phyloP scores from a whole-genome alignment of 2,888 invertebrate genomes.

The Cryptophagus acutangulus region DNA sequence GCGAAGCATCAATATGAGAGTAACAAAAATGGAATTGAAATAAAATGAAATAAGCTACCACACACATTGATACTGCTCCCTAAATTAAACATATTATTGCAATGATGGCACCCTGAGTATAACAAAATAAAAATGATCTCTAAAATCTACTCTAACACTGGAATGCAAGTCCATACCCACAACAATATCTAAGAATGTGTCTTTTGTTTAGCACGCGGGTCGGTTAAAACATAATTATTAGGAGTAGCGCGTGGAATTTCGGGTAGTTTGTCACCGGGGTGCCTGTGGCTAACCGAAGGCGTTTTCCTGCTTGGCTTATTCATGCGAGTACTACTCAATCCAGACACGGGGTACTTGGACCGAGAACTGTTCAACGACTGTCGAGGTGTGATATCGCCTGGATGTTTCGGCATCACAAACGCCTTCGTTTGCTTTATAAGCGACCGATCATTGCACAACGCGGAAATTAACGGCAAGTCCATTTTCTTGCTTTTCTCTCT shows the following conservation, averaged over 20 bases:
- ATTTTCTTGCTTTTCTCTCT: slow-evolving; percentile 85
- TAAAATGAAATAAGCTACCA: no score
- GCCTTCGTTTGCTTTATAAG: slow-evolving; percentile 85
- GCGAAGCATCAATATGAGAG: slow-evolving; percentile 11
- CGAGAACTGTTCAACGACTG: slow-evolving; percentile 47
- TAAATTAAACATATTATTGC: slow-evolving; percentile 39
- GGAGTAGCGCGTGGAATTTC: slow-evolving; percentile 64
- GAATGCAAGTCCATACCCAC: slow-evolving; percentile 28
- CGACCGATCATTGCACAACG: slow-evolving; percentile 87
- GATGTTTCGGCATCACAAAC: slow-evolving; percentile 71
- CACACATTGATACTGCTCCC: slow-evolving; percentile 15
- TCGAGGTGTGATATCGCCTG: slow-evolving; percentile 42
- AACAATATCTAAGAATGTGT: slow-evolving; percentile 40
- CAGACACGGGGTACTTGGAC: slow-evolving; percentile 64
- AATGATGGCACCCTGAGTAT: slow-evolving; percentile 51
- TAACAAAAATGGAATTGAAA: slow-evolving; percentile 1
- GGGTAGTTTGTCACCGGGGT: slow-evolving; percentile 73
- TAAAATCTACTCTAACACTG: slow-evolving; percentile 37
- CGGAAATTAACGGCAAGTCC: slow-evolving; percentile 87
- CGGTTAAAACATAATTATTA: slow-evolving; percentile 62
- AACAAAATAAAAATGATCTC: slow-evolving; percentile 28
- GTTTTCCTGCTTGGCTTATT: slow-evolving; percentile 56
- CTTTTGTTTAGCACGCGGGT: slow-evolving; percentile 44
- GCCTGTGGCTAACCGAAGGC: slow-evolving; percentile 58
- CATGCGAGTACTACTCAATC: slow-evolving; percentile 57